These are phyloP conservation scores for Sternarchorhynchus goeldii DNA, from an alignment of 2,797 vertebrate genomes.

Conservation along the genomic window DNA sequence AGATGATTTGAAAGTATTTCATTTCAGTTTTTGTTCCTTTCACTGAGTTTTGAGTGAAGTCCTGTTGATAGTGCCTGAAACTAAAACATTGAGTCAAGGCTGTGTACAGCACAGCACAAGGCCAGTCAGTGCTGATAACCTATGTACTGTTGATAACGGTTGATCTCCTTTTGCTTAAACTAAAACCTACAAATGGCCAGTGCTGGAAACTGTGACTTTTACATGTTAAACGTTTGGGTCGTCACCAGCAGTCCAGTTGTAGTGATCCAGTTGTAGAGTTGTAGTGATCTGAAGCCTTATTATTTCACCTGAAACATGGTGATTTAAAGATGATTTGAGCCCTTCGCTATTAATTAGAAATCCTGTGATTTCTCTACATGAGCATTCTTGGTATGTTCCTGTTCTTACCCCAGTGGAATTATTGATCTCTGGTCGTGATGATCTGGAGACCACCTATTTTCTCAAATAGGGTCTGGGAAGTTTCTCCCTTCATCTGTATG, in stretches of 20 bases:
- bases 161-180: background rate
- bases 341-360: background rate
- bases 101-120: background rate
- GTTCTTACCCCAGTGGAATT: background rate
- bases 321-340: background rate
- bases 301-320: background rate
- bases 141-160: background rate
- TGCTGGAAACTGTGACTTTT: background rate
- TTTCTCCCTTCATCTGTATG: background rate
- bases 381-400: background rate
- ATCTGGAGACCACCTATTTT: slow-evolving; percentile 14
- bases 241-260: too few species aligned
- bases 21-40: background rate
- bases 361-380: background rate
- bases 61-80: background rate
- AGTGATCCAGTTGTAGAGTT: too few species aligned
- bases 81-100: background rate
- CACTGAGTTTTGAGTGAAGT: background rate
- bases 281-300: background rate
- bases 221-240: too few species aligned
- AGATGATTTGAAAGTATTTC: background rate
- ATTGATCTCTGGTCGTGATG: background rate
- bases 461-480: background rate
- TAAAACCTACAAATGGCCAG: background rate
- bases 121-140: background rate